Percentiles rank a stretch among this genome's conserved stretches.
phyloP scores from a whole-genome alignment of 2,888 invertebrate genomes.

The Dysmachus trigonus region DNA sequence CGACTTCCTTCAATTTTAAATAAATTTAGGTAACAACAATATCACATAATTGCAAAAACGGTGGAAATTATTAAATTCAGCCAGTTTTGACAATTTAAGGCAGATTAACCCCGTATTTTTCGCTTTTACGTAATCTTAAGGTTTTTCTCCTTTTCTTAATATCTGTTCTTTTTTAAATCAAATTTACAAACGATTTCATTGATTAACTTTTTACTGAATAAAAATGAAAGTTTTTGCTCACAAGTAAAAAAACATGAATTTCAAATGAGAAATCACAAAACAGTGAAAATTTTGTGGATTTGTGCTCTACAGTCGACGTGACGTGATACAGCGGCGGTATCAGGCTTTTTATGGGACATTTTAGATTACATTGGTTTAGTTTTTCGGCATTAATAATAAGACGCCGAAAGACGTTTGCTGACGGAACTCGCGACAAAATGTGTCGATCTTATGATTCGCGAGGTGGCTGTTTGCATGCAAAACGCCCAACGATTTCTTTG shows the following conservation, averaged over 20 bases:
- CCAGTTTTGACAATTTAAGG: not conserved
- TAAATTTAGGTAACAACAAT: not conserved
- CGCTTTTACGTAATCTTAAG: not conserved
- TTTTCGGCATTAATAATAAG: not conserved
- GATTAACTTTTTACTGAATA: not conserved
- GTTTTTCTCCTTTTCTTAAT: not conserved
- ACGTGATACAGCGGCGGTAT: not conserved
- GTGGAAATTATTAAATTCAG: not conserved
- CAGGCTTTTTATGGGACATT: not conserved
- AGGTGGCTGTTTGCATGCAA: not conserved
- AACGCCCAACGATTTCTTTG: not conserved
- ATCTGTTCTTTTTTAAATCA: not conserved
- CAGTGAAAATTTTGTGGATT: not conserved
- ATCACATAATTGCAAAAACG: not conserved
- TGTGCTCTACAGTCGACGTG: not conserved
- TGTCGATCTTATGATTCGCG: not conserved
- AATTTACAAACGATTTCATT: not conserved
- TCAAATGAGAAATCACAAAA: not conserved
- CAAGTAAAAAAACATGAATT: not conserved
- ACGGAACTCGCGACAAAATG: not conserved
- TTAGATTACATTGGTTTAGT: not conserved
- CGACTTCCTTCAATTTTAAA: not conserved
- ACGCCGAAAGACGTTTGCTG: not conserved
- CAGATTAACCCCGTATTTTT: not conserved
- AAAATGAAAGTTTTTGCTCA: not conserved